Evolutionary conservation across 2,797 vertebrate species (phyloP).

Genomic region (Micrastur ruficollis): DNA sequence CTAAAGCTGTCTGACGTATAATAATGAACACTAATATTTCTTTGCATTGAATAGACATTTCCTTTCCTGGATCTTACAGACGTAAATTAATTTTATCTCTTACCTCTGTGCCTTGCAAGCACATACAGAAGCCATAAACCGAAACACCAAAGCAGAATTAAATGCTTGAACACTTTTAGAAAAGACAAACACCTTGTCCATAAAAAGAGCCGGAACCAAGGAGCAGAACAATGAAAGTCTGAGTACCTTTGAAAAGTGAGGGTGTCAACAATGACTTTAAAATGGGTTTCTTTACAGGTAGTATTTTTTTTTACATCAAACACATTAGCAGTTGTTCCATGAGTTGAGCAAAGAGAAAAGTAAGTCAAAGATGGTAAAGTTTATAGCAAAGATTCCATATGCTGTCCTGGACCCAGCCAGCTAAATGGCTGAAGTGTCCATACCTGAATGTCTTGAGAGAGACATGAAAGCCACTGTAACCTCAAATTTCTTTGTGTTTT

Average conservation of each 20-base stretch:
- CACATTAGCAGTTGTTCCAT: background rate
- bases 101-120: background rate
- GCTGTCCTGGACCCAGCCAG: background rate
- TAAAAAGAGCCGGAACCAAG: background rate
- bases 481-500: background rate
- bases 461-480: background rate
- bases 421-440: background rate
- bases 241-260: background rate
- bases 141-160: background rate
- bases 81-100: conserved; percentile 7
- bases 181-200: background rate
- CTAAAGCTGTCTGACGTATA: background rate
- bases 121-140: background rate
- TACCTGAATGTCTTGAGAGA: background rate
- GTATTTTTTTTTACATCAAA: background rate
- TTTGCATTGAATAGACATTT: background rate
- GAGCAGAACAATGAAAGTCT: background rate
- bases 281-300: background rate
- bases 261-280: background rate
- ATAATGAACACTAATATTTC: background rate
- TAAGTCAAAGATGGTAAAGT: background rate
- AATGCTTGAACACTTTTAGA: background rate
- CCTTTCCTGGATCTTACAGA: background rate
- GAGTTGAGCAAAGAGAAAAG: background rate
- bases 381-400: background rate